These are phyloP conservation scores for Diplosoma virens DNA, from an alignment of 23 tunicate genomes.

Conservation along the genomic window DNA sequence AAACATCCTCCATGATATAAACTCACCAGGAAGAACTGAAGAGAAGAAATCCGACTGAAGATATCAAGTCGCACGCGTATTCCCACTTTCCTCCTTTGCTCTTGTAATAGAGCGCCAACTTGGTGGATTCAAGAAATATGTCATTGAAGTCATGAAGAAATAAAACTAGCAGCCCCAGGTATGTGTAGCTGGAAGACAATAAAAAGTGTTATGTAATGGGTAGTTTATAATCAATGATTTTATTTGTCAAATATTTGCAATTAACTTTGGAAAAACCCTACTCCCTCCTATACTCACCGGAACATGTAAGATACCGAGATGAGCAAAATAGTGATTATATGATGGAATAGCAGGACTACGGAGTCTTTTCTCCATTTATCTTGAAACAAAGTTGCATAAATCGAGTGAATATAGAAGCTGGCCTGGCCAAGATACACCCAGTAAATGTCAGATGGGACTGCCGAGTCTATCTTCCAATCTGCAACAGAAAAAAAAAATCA, in stretches of 20 bases:
- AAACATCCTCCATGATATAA: neutral
- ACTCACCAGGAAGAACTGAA: constrained; percentile 76
- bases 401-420: constrained; percentile 67
- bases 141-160: constrained; percentile 79
- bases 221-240: neutral
- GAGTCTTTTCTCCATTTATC: constrained; percentile 90
- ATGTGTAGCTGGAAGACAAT: constrained; percentile 35
- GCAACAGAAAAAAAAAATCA: no score
- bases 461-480: constrained; percentile 47
- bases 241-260: no score
- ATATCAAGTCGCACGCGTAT: constrained; percentile 33
- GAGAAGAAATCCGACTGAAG: constrained; percentile 55
- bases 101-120: constrained; percentile 63
- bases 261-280: no score
- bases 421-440: constrained; percentile 45
- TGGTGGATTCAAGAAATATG: constrained; percentile 60
- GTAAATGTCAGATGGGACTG: constrained; percentile 59
- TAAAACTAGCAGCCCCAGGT: constrained; percentile 52
- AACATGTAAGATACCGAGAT: constrained; percentile 56
- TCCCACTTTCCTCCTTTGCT: constrained; percentile 68
- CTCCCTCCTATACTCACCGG: constrained; percentile 36
- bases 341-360: constrained; percentile 50
- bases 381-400: constrained; percentile 40
- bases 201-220: neutral
- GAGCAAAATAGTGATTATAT: constrained; percentile 45